Evolutionary conservation across 2,888 invertebrate species (phyloP).

Genomic region (Loripinus fragilis): DNA sequence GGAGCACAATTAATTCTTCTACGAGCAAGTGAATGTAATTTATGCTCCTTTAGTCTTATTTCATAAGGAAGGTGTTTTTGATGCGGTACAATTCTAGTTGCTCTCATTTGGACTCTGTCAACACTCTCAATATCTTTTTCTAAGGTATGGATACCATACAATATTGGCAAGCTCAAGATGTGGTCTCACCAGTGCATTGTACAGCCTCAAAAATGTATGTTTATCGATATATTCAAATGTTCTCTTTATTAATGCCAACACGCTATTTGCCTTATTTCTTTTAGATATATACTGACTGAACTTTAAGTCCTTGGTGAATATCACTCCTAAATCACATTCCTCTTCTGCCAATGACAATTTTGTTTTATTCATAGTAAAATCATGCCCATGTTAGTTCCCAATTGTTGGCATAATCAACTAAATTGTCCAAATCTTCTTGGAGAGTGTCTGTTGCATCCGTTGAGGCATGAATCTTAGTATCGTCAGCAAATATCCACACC

Average conservation of each 20-base stretch:
- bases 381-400: not conserved
- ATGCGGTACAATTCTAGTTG: too few species aligned
- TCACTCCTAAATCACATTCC: constrained; percentile 4
- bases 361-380: not conserved
- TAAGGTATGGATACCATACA: constrained; percentile 3
- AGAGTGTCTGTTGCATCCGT: too few species aligned
- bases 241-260: constrained; percentile 19
- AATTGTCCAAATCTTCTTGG: too few species aligned
- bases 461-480: too few species aligned
- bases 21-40: too few species aligned
- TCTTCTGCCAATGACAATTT: not conserved
- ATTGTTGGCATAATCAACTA: too few species aligned
- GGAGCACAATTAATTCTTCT: too few species aligned
- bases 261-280: constrained; percentile 30
- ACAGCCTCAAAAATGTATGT: constrained; percentile 19
- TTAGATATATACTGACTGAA: not conserved
- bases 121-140: too few species aligned
- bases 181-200: not conserved
- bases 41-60: too few species aligned
- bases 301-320: not conserved
- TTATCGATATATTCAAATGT: constrained; percentile 29
- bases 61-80: too few species aligned
- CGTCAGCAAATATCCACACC: too few species aligned
- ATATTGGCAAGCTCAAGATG: constrained; percentile 11
- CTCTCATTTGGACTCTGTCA: too few species aligned